A percentile compares a stretch with the other conserved stretches of the same genome.
These are phyloP conservation scores for Sebastolobus altivelis DNA, from an alignment of 2,797 vertebrate species.

Conservation along the genomic window DNA sequence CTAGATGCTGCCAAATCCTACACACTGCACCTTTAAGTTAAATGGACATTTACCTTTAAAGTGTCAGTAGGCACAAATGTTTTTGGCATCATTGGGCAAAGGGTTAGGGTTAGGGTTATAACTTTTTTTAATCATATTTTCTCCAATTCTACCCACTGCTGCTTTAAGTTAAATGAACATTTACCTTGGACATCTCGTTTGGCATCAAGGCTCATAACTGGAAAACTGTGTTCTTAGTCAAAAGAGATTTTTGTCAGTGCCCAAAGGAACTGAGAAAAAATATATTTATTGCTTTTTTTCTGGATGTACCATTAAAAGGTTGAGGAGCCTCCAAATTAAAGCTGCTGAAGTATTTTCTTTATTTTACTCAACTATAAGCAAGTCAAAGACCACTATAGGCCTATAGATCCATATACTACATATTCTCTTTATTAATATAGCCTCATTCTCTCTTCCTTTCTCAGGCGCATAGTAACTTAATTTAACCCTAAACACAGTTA, in stretches of 20 bases:
- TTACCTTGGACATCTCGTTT: not conserved
- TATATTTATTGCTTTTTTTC: not conserved
- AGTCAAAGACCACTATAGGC: not conserved
- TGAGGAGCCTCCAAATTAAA: not conserved
- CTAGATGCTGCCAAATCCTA: no score
- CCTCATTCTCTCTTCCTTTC: slow-evolving; percentile 6
- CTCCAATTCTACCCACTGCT: no score
- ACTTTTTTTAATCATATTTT: no score
- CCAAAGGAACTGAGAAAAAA: not conserved
- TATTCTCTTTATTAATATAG: not conserved
- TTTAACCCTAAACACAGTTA: not conserved
- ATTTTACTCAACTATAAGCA: not conserved
- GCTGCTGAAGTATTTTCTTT: not conserved
- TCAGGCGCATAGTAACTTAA: not conserved
- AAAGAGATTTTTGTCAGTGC: not conserved
- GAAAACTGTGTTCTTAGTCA: not conserved
- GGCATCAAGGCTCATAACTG: not conserved
- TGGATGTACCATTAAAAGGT: not conserved
- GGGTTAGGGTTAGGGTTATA: no score
- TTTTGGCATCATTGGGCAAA: no score
- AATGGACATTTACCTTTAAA: no score
- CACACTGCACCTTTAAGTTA: no score
- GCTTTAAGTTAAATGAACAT: no score
- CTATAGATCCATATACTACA: not conserved
- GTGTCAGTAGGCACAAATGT: no score